These are phyloP conservation scores for Orthonyx spaldingii DNA, from an alignment of 2,113 vertebrate species.

Conservation along the genomic window DNA sequence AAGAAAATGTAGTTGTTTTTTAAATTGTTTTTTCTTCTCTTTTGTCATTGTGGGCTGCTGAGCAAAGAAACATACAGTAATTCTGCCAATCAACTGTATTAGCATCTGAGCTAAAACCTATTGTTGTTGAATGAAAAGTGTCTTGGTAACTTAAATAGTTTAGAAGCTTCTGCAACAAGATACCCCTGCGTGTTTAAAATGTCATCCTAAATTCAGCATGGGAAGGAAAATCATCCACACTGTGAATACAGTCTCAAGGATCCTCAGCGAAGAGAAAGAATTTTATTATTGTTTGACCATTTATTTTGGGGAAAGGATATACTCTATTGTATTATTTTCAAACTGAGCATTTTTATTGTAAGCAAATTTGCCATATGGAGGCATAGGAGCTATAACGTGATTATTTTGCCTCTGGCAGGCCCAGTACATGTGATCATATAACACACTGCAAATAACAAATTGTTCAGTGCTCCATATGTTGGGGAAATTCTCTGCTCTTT, in stretches of 20 bases:
- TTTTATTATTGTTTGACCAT: not conserved
- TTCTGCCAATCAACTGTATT: not conserved
- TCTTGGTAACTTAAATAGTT: not conserved
- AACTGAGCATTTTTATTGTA: not conserved
- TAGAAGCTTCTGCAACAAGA: not conserved
- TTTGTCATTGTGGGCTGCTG: not conserved
- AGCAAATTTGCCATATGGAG: not conserved
- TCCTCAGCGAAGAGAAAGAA: not conserved
- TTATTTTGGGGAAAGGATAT: not conserved
- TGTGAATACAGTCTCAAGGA: not conserved
- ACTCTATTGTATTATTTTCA: not conserved
- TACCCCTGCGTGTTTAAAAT: not conserved
- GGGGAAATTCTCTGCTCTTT: not conserved
- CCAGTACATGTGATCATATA: not conserved
- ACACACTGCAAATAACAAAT: not conserved
- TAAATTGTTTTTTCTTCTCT: fast-evolving
- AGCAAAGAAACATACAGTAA: not conserved
- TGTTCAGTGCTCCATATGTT: not conserved
- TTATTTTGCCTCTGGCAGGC: not conserved
- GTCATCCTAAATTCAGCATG: not conserved
- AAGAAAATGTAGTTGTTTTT: not conserved
- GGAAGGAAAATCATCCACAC: not conserved
- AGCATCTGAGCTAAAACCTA: not conserved
- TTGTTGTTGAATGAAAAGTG: not conserved
- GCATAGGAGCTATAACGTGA: not conserved